Percentiles rank a stretch among this genome's conserved stretches.
These are phyloP conservation scores for Carassius gibelio DNA, from an alignment of 2,113 vertebrate species.

Conservation along the genomic window DNA sequence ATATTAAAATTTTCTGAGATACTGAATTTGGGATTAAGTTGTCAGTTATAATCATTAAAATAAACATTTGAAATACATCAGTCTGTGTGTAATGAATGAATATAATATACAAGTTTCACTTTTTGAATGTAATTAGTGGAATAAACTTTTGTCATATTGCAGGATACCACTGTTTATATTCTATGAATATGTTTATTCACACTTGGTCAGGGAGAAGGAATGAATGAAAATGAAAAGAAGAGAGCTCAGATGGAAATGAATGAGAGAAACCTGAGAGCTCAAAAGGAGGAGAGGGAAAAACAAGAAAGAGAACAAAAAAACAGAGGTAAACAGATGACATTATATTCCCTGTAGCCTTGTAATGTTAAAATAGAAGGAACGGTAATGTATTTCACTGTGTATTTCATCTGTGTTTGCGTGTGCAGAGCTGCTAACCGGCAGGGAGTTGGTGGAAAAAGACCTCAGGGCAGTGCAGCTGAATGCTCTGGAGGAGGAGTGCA, in stretches of 20 bases:
- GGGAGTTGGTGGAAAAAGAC: conserved; percentile 68
- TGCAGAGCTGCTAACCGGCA: conserved; percentile 64
- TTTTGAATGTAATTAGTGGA: too few species aligned
- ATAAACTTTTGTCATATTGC: not conserved
- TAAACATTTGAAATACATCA: too few species aligned
- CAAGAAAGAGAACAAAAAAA: conserved; percentile 57
- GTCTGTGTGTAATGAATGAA: too few species aligned
- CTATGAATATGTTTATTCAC: conserved; percentile 25
- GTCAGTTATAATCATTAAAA: too few species aligned
- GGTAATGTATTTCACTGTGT: conserved; percentile 61
- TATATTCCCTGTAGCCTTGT: not conserved
- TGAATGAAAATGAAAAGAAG: conserved; percentile 58
- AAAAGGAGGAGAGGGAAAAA: conserved; percentile 67
- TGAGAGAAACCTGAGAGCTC: conserved; percentile 63
- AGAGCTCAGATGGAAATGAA: conserved; percentile 65
- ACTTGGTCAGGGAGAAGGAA: conserved; percentile 70
- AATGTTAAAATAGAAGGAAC: conserved; percentile 9
- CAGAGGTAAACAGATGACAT: conserved; percentile 64
- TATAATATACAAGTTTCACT: too few species aligned
- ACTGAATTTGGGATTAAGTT: too few species aligned
- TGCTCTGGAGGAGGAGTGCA: conserved; percentile 66
- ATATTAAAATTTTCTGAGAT: too few species aligned
- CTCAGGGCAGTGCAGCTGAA: conserved; percentile 55
- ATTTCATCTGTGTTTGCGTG: conserved; percentile 33
- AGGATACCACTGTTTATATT: not conserved